Percentiles rank a stretch among this genome's conserved stretches.
Conservation (phyloP, 1,140 invertebrate genomes). For the Drosophila willistoni region DNA sequence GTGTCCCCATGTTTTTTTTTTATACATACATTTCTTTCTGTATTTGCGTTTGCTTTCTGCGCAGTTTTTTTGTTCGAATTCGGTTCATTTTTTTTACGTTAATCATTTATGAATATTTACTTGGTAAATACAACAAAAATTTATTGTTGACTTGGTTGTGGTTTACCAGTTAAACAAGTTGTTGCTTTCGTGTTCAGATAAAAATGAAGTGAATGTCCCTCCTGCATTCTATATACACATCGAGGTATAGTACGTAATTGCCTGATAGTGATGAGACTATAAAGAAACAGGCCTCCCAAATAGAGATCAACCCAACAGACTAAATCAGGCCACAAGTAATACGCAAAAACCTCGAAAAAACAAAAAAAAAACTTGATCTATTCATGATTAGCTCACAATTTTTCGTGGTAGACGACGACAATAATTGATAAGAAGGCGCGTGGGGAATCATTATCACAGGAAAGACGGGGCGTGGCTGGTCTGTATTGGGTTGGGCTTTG, state of each 20-base stretch:
- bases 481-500: constrained; percentile 23
- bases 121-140: constrained; percentile 37
- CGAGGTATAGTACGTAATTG: neutral
- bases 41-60: constrained; percentile 39
- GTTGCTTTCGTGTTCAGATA: constrained; percentile 16
- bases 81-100: constrained; percentile 42
- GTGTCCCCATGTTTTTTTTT: neutral
- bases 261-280: neutral
- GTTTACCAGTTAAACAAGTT: constrained; percentile 22
- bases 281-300: neutral
- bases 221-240: neutral
- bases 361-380: neutral
- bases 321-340: constrained; percentile 8
- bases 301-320: too few species aligned
- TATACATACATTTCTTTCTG: too few species aligned
- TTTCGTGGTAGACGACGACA: neutral
- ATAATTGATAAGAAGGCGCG: constrained; percentile 1
- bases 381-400: constrained; percentile 1
- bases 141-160: constrained; percentile 50
- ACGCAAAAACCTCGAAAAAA: neutral
- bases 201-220: constrained; percentile 17
- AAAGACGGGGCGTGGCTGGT: constrained; percentile 53
- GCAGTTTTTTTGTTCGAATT: constrained; percentile 34
- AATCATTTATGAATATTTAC: constrained; percentile 57
- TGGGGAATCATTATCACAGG: constrained; percentile 11